Base-by-base conservation (phyloP, 2,888 invertebrate species). In the Meganola albula region DNA sequence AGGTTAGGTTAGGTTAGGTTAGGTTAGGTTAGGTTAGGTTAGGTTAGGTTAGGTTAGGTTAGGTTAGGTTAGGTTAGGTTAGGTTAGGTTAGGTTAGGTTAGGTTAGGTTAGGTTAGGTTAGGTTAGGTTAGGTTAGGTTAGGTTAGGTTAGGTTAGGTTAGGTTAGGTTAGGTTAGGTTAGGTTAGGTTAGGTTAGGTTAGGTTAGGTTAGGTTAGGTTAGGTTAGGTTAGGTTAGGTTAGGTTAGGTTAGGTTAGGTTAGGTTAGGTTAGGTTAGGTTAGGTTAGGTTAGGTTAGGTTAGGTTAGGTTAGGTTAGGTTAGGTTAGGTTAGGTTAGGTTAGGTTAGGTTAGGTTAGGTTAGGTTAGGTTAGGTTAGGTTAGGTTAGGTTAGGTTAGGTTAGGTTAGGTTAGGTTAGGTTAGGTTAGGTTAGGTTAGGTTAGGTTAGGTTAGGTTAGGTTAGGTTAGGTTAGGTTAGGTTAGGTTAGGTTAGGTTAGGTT, bases 261-360 rank as follows among this genome's bases (percentile, higher is more conserved):
- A 31, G 24, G 31, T 31, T 31, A 31, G 31, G 31, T 31, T 31
- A 31, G 31, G 31, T 31, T 31, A 33, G 33, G 33, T 33, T 33
- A 33, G 33, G 33, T 33, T 33, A 33, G 33, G 33, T 33, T 33
- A 33, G 33, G 33, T 33, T 33, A 33, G 33, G 33, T 33, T 33
- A 33, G 33, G 33, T 33, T 33, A 33, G 33, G 33, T 33, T 33
- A 33, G 33, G 33, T 33, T 32, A 32, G 32, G 32, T 32, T 32
- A 32, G 32, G 32, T 32, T 32, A 18, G 27, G 12, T 16, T 18
- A 9, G 18, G 6, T 2, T 10, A 7, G 10, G 2, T 4, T 10
- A 2, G 9, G 4, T 9, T 10, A 4, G 9, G 2, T 10, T 4
- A 4, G 10, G 2, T 4, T 23, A 4, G 4, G 4, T 2, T 4